phyloP scores from a whole-genome alignment of 1,140 invertebrate genomes.

The Planococcus citri region DNA sequence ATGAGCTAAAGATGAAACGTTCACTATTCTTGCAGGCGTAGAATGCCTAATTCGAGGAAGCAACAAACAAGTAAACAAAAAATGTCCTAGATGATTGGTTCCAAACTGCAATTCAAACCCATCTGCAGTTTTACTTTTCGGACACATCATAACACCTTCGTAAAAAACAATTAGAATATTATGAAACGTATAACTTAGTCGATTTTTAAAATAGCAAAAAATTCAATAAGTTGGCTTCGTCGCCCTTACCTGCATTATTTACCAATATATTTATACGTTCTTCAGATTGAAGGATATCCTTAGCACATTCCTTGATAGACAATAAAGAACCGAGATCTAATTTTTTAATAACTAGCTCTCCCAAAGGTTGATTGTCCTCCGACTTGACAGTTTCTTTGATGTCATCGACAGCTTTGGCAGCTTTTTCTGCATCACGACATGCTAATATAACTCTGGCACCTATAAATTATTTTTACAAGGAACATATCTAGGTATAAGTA shows the following conservation, averaged over 20 bases:
- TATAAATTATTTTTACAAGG: too few relatives aligned
- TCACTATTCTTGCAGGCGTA: slow-evolving; percentile 49
- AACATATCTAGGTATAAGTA: neutral
- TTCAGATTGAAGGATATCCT: slow-evolving; percentile 44
- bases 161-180: neutral
- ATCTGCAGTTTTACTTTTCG: slow-evolving; percentile 36
- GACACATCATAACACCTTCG: slow-evolving; percentile 52
- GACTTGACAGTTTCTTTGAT: slow-evolving; percentile 31
- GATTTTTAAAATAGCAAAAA: too few relatives aligned
- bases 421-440: slow-evolving; percentile 44
- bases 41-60: slow-evolving; percentile 47
- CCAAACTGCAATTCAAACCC: slow-evolving; percentile 69
- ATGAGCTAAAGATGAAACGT: slow-evolving; percentile 53
- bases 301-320: slow-evolving; percentile 57
- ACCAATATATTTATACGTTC: slow-evolving; percentile 55
- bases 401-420: slow-evolving; percentile 35
- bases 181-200: too few relatives aligned
- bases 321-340: slow-evolving; percentile 57
- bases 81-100: slow-evolving; percentile 71
- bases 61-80: slow-evolving; percentile 66
- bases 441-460: slow-evolving; percentile 49
- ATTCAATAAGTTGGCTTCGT: too few relatives aligned
- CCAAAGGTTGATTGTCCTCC: slow-evolving; percentile 34
- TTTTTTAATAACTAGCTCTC: slow-evolving; percentile 44
- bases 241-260: slow-evolving; percentile 61